A percentile compares a stretch with the other conserved stretches of the same genome.
phyloP scores from a whole-genome alignment of 53 echinoderm and acorn worm species.

The Paracentrotus lividus region DNA sequence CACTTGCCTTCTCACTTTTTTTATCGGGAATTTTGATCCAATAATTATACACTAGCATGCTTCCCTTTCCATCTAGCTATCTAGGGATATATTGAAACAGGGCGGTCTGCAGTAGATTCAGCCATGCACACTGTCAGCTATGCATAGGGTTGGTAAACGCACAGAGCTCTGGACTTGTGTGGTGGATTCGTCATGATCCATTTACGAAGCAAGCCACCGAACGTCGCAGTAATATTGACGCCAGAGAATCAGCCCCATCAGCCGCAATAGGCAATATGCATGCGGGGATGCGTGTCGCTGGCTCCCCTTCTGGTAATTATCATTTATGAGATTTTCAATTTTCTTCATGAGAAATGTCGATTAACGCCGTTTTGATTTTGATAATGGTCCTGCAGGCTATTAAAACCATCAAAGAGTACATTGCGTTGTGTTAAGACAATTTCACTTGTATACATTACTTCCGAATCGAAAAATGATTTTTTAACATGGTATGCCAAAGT shows the following conservation, averaged over 20 bases:
- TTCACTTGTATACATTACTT: too few relatives aligned
- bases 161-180: conserved; percentile 82
- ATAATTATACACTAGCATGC: too few relatives aligned
- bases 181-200: conserved; percentile 84
- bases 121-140: conserved; percentile 73
- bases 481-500: too few relatives aligned
- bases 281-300: neutral
- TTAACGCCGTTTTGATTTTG: neutral
- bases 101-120: conserved; percentile 85
- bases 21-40: too few relatives aligned
- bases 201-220: conserved; percentile 55
- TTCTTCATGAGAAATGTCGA: neutral
- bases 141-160: conserved; percentile 80
- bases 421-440: too few relatives aligned
- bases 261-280: conserved; percentile 45
- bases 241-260: conserved; percentile 77
- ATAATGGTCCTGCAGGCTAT: neutral
- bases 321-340: neutral
- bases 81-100: conserved; percentile 72
- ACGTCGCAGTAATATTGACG: conserved; percentile 40
- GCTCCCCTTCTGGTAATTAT: neutral
- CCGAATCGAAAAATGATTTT: too few relatives aligned
- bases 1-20: too few relatives aligned
- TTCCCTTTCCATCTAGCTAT: too few relatives aligned
- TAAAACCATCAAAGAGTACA: too few relatives aligned